Evolutionary conservation across 2,888 invertebrate genomes (phyloP), one percentile per base, ranked within the genome.

Genomic region (Agriopis leucophaearia): DNA sequence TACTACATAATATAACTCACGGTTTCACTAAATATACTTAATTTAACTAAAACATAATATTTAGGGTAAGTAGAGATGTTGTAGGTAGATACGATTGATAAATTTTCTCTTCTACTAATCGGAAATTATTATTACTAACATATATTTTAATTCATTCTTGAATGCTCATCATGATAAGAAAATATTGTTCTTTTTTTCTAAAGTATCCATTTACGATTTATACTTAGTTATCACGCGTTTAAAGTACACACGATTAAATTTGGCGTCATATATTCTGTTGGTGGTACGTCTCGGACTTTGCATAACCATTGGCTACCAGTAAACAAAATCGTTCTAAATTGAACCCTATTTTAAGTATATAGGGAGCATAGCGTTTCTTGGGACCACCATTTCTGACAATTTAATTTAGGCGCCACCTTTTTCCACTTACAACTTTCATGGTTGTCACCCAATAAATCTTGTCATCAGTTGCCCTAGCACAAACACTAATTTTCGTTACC

Each of bases 21-120:
- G 84, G 77, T 91, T 88, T 89, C 87, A 87, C 88, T 89, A 84
- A 87, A 86, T 85, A 82, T 84, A 83, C 42, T 55, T 42, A 55
- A 55, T 84, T 85, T 77, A 80, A 81, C 56, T 59, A 61, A 68
- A 61, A 63, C 16, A 74, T 81, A 79, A 74, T 81, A 79, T 77
- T 75, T 87, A 85, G 79, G 77, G 52, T 90, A 84, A 84, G 81
- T 81, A 85, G 80, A 74, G 74, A 71, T 74, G 74, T 75, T 78
- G 65, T 78, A 78, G 77, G 75, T 63, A 62, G 74, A 66, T 77
- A 71, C 79, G 69, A 68, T 78, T 75, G 60, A 70, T 70, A 56
- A 65, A 69, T 65, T 67, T 69, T 72, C 55, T 70, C 69, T 69
- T 72, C 65, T 54, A 12, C 54, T 67, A 54, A 63, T 71, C 48